Evolutionary conservation across 2,888 invertebrate genomes (phyloP).

Genomic region (Leptura quadrifasciata): DNA sequence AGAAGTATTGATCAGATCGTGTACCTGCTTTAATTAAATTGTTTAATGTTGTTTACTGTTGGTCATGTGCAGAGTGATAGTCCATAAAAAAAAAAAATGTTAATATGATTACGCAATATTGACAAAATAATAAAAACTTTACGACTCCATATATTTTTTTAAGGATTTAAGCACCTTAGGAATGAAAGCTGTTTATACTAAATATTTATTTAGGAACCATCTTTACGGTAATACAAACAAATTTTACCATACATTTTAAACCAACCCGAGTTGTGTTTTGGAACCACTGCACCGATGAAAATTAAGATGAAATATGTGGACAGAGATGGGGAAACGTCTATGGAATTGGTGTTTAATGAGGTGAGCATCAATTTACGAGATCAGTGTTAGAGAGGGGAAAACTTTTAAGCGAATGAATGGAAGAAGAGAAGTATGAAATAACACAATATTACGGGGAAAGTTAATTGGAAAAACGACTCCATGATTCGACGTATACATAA

Average conservation of each 20-base stretch:
- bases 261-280: not conserved
- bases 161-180: not conserved
- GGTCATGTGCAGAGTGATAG: not conserved
- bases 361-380: not conserved
- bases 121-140: constrained; percentile 7
- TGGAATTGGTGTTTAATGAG: not conserved
- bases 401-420: constrained; percentile 2
- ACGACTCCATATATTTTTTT: not conserved
- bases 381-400: not conserved
- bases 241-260: not conserved
- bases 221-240: not conserved
- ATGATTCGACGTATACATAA: not conserved
- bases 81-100: not conserved
- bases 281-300: not conserved
- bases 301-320: constrained; percentile 4
- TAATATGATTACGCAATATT: not conserved
- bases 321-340: not conserved
- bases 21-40: too few relatives aligned
- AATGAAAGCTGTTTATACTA: not conserved
- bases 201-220: not conserved
- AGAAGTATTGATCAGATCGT: too few relatives aligned
- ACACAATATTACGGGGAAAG: not conserved
- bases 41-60: not conserved
- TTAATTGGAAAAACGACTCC: not conserved
- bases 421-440: constrained; percentile 1